Base-by-base conservation (phyloP, 2,888 invertebrate genomes). In the Meganola albula region DNA sequence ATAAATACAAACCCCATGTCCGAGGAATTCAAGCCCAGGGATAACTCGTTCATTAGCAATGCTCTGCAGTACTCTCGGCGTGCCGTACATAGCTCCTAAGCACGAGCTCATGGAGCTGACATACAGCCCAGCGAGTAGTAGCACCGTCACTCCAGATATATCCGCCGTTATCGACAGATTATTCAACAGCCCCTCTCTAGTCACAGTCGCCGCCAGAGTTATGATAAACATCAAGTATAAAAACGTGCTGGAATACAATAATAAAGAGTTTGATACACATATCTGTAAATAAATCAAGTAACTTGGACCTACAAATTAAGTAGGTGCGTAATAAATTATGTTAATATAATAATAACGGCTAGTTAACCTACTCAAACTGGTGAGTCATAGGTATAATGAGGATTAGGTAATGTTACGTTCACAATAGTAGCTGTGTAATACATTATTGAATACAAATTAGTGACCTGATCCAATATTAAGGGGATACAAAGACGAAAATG, bases 31-130 rank as follows among this genome's bases (percentile, higher is more conserved):
- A 52, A 98, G 91, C 52, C 95, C 92, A 3, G 98, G 98, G 57
- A 99, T 95, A 21, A 97, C 96, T 77, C 93, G 97, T 73, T 98
- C 98, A 65, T 94, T 93, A 24, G 98, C 96, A 53, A 99, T 97
- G 43, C 96, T 96, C 74, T 98, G 98, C 14, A 98, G 82, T 1
- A 98, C 97, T 50, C 98, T 88, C 0, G 98, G 97, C 1, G 98
- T 96, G 2, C 98, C 98, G 64, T 98, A 98, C 91, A 98, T 94
- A 20, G 97, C 96, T 7, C 97, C 98, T 55, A 98, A 89, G 66
- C 97, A 97, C 26, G 96, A 96, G 24, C 97, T 97, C 89, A 98
- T 94, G 10, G 97, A 97, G 31, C 97, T 96, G 9, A 98, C 96
- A 75, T 98, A 99, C 31, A 98, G 89, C 10, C 98, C 98, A 33